These are phyloP conservation scores for Oligia fasciuncula DNA, from an alignment of 2,888 invertebrate genomes.

Conservation along the genomic window DNA sequence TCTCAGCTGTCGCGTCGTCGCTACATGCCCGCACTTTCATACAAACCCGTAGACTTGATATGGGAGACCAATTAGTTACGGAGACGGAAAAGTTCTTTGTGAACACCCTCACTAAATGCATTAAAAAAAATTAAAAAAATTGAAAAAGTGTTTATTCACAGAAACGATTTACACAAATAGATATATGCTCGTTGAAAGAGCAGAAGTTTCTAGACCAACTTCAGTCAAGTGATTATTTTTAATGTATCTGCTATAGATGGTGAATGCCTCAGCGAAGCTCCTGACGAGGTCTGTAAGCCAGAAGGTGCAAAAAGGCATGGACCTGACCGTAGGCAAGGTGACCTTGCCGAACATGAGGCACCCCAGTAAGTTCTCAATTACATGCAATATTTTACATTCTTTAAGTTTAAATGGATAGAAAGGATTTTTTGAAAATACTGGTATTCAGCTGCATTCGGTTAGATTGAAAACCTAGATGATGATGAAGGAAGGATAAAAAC, in stretches of 20 bases:
- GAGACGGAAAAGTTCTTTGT: too few species aligned
- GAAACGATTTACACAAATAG: too few species aligned
- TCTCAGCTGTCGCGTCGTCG: too few species aligned
- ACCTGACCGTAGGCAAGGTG: constrained; percentile 78
- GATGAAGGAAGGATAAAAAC: background rate
- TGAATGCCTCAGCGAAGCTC: constrained; percentile 79
- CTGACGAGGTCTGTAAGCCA: constrained; percentile 77
- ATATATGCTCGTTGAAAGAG: background rate
- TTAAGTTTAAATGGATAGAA: background rate
- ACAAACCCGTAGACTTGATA: too few species aligned
- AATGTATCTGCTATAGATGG: constrained; percentile 73
- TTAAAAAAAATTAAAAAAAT: too few species aligned
- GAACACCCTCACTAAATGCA: too few species aligned
- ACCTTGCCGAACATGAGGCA: constrained; percentile 82
- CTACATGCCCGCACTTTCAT: too few species aligned
- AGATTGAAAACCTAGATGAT: too few species aligned
- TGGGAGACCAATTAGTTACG: too few species aligned
- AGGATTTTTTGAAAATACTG: background rate
- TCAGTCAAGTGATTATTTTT: background rate
- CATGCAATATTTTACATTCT: too few species aligned
- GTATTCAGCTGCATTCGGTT: too few species aligned
- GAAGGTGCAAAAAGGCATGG: constrained; percentile 81
- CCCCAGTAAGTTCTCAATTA: constrained; percentile 73
- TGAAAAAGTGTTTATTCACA: too few species aligned
- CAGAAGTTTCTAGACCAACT: background rate